Evolutionary conservation across 2,113 vertebrate species (phyloP), one percentile per base, ranked within the genome.

Genomic region (Centrocercus urophasianus): DNA sequence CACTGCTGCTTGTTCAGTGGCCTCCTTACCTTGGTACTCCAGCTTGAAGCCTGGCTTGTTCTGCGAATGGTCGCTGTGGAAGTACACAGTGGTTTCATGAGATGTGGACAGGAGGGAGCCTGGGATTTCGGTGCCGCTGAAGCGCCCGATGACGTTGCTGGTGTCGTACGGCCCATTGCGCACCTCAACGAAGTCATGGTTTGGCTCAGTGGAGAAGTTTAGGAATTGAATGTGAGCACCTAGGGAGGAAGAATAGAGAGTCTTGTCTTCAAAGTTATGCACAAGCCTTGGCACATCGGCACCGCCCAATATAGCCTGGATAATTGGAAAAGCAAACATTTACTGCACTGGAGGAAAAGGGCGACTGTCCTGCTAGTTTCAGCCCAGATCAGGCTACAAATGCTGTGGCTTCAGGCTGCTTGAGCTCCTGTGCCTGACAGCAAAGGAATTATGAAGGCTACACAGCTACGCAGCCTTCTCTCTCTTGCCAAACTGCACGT

Each of bases 21-120:
- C 21, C 52, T 86, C 28, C 83, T 30, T 92, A 99, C 99, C 99
- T 88, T 99, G 99, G 95, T 99, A 99, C 45, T 99, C 99, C 76
- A 99, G 98, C 96, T 98, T 98, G 97, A 99, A 99, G 47, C 99
- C 99, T 0, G 99, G 99, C 57, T 98, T 99, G 97, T 99, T 99
- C 97, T 99, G 99, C 0, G 99, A 99, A 95, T 99, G 99, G 97
- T 99, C 99, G 3, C 99, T 99, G 83, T 99, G 99, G 96, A 99
- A 99, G 94, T 99, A 99, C 6, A 99, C 83, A 0, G 98, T 98
- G 86, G 99, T 99, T 75, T 99, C 99, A 0, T 99, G 99, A 7
- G 99, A 99, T 0, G 99, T 99, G 25, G 99, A 99, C 19, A 99
- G 98, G 17, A 99, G 98, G 28, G 99, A 97, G 38, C 98, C 93